A percentile compares a stretch with the other conserved stretches of the same genome.
These are phyloP conservation scores for Nycticorax nycticorax DNA, from an alignment of 2,113 vertebrate species.

Conservation along the genomic window DNA sequence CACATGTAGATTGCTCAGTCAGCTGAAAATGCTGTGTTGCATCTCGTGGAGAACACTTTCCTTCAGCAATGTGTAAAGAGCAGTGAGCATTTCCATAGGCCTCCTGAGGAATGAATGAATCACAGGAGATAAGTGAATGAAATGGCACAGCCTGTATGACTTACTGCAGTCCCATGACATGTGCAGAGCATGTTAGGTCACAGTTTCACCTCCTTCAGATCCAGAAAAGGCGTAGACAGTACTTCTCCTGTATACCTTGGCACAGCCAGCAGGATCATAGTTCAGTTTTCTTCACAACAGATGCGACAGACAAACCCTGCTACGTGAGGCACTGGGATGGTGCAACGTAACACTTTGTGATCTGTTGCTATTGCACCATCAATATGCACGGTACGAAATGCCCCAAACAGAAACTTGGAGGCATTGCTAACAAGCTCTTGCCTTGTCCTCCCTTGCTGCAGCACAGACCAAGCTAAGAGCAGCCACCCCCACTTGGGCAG, in stretches of 20 bases:
- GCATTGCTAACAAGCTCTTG: background rate
- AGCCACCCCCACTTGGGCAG: background rate
- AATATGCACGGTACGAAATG: fast-evolving
- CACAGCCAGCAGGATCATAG: background rate
- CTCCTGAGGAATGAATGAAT: background rate
- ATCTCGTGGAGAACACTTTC: background rate
- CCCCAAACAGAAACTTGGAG: background rate
- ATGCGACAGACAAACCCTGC: background rate
- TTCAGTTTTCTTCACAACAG: background rate
- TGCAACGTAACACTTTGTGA: fast-evolving
- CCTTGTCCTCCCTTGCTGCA: background rate
- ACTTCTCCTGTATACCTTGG: background rate
- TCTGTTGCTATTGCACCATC: background rate
- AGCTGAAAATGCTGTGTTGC: background rate
- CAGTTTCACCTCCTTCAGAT: background rate
- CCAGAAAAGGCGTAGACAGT: background rate
- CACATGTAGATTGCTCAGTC: background rate
- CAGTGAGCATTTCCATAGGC: background rate
- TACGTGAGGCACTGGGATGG: fast-evolving
- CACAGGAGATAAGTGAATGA: background rate
- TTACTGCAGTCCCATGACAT: background rate
- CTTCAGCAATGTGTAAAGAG: background rate
- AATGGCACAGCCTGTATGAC: background rate
- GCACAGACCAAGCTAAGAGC: fast-evolving
- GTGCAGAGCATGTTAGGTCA: background rate